Conservation (phyloP, 2,888 invertebrate species). For the Silvanus unidentatus region DNA sequence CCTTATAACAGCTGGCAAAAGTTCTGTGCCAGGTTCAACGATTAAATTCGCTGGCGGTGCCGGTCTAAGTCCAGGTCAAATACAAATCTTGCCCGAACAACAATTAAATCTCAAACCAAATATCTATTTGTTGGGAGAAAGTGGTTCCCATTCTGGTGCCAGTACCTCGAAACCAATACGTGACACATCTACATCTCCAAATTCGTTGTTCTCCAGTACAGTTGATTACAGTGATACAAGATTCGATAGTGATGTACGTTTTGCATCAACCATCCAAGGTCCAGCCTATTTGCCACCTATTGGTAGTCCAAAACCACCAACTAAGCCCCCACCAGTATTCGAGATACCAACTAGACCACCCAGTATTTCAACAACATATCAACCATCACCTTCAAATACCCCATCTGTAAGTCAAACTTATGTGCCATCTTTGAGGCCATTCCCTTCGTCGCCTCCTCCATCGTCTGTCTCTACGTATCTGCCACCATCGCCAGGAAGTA, state of each 20-base stretch:
- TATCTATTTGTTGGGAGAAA: conserved; percentile 34
- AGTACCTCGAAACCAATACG: conserved; percentile 38
- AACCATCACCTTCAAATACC: conserved; percentile 18
- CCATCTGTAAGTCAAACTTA: conserved; percentile 20
- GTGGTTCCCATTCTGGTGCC: conserved; percentile 26
- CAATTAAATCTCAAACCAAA: conserved; percentile 26
- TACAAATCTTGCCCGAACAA: conserved; percentile 23
- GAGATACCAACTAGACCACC: background rate
- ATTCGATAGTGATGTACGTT: conserved; percentile 35
- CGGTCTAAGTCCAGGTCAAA: conserved; percentile 34
- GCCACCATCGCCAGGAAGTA: conserved; percentile 22
- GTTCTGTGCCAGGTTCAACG: conserved; percentile 29
- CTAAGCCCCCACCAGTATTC: background rate
- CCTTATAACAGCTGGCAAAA: conserved; percentile 34
- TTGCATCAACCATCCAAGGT: conserved; percentile 38
- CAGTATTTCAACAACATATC: background rate
- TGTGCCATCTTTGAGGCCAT: conserved; percentile 24
- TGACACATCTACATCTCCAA: conserved; percentile 27
- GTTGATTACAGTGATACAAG: conserved; percentile 37
- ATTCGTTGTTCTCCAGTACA: conserved; percentile 13
- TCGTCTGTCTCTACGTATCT: conserved; percentile 7
- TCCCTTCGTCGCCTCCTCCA: conserved; percentile 16
- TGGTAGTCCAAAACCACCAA: conserved; percentile 6
- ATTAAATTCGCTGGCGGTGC: conserved; percentile 30
- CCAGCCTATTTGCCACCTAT: conserved; percentile 43